Base-by-base conservation (phyloP, 1,140 invertebrate genomes). In the Caenorhabditis brenneri region DNA sequence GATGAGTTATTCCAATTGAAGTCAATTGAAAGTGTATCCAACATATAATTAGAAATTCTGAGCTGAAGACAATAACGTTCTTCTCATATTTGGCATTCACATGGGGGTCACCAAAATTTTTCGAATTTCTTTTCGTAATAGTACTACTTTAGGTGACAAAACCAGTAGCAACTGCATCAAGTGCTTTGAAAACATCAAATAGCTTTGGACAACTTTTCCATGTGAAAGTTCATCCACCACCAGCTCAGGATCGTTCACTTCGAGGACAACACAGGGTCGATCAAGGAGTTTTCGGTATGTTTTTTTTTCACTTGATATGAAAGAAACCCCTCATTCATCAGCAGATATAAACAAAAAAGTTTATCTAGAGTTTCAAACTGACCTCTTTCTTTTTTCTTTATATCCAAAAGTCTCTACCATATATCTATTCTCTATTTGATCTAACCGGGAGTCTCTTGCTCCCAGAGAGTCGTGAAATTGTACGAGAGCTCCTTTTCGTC, bases 381-480 rank as follows among this genome's bases (percentile, higher is more conserved):
- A 65, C n/a, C 58, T 65, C 15, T 10, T 36, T 19, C 31, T 27
- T 19, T 16, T 36, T 5, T 42, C 24, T 42, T 10, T 24, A 24
- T 55, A 55, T 31, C 53, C 22, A 58, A 58, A 12, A 58, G 15
- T 51, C 48, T 51, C 48, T 27, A 19, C 65, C 7, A 10, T 42
- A n/a, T 42, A 33, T 31, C 36, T 29, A 10, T 27, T 33, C 65
- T 42, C 27, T 74, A 46, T 74, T 74, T 74, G 65, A 74, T 74
- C 36, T 42, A 46, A 42, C 27, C 65, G 65, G 15, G 36, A 10
- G 24, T 42, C 39, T 42, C 5, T 5, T 19, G 33, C 65, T 46
- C 36, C n/a, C 65, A 74, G 65, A 74, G 65, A 74, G 65, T 74
- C 65, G 65, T 74, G 65, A 74, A 74, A 74, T 74, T 36, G 65